Evolutionary conservation across 2,797 vertebrate species (phyloP), one percentile per base, ranked within the genome.

Genomic region (Rhinogobio ventralis): DNA sequence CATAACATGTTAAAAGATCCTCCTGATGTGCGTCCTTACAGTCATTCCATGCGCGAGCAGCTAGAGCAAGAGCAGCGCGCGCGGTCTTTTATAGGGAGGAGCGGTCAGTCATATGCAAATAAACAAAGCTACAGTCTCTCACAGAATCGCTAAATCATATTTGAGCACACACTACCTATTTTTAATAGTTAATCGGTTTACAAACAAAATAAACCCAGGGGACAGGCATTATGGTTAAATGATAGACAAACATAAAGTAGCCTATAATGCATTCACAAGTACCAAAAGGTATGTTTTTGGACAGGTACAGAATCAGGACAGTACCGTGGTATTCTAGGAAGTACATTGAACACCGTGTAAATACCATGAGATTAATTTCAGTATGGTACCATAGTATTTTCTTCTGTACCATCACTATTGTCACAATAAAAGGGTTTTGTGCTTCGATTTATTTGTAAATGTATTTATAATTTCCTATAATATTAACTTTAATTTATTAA

Each of bases 31-130:
- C 20, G 66, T 78, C 77, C 55, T 79, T 42, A 6, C 19, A 42
- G 45, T 84, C 68, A 42, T 82, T 71, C 39, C 83, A 49, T 7
- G 80, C 77, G 28, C 39, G 53, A 84, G 25, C 83, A 81, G 86
- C 57, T 85, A 28, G 62, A 55, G 88, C 92, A 91, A 49, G 8
- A 91, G 60, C 45, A 89, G 88, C 67, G 90, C 87, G 86, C 81
- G 9, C 69, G 62, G 87, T 92, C 93, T 95, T 95, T 94, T 94
- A 95, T 82, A 89, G 91, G 94, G 94, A 93, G 95, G 95, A 94
- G 94, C 90, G 87, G 91, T 84, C 39, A 57, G 17, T 23, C 33
- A 42, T 80, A 88, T 89, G 87, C 87, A 90, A 90, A 89, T 85
- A 68, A 79, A 15, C 6, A 76, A 57, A 75, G 20, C 64, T 64